Base-by-base conservation (phyloP, 2,113 vertebrate genomes). In the Micronycteris hirsuta region DNA sequence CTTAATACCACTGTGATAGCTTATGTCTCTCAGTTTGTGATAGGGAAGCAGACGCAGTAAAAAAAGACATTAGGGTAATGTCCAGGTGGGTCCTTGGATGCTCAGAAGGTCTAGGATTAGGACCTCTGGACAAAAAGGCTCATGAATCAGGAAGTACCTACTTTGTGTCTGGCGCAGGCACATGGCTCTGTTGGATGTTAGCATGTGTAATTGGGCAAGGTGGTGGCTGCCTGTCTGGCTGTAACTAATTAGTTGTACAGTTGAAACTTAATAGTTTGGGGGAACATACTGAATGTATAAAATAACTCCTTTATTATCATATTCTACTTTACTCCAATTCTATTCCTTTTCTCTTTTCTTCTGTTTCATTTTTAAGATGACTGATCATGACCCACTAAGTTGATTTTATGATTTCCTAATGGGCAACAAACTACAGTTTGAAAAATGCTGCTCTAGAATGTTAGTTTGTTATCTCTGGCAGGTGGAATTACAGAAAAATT, bases 331-430 rank as follows among this genome's bases (percentile, higher is more conserved):
- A 78, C 71, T 89, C 3, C 33, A 54, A 7, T 82, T 95, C 63
- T 45, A 45, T 78, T 86, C 20, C 13, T 77, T 24, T 77, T 92
- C 28, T 65, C 19, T 84, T 82, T 19, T 67, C 31, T 91, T 97
- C 9, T 94, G 14, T 94, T 94, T 94, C 49, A 67, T 81, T 95
- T 90, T 77, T 28, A 67, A 93, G 81, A 76, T 81, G 65, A 49
- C 45, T 93, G 33, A 26, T 85, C 47, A 76, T 82, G 67, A 85
- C 28, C 4, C 56, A 76, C 49, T 92, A 31, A 76, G 22, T 88
- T 88, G 93, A 74, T 90, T 84, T 95, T 78, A 88, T 93, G 36
- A 76, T 84, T 26, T 86, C 70, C 33, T 85, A 74, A 80, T 89
- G 47, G 73, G n/a, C 28, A 16, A 88, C 49, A 78, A 84, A 33